Evolutionary conservation across 1,140 invertebrate species (phyloP).

Genomic region (Andricus grossulariae): DNA sequence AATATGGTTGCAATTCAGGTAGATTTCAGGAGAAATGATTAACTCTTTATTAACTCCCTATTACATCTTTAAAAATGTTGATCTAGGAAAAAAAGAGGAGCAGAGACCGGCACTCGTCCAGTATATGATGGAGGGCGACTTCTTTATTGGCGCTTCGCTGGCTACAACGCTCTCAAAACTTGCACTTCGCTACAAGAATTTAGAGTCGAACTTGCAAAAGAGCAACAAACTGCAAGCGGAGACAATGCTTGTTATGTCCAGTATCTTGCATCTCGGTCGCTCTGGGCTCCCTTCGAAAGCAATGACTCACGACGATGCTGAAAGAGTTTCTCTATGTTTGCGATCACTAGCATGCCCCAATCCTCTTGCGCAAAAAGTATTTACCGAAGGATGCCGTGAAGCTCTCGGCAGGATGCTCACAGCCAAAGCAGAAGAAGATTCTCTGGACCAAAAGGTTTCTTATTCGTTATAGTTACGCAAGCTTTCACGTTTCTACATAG

Average conservation of each 20-base stretch:
- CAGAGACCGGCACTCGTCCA: slow-evolving; percentile 88
- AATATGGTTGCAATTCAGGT: too few relatives aligned
- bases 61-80: background rate
- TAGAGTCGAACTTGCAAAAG: slow-evolving; percentile 78
- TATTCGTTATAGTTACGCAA: background rate
- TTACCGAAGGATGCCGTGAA: slow-evolving; percentile 85
- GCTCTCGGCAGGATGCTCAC: slow-evolving; percentile 91
- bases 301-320: slow-evolving; percentile 96
- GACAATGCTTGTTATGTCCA: slow-evolving; percentile 91
- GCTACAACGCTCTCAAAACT: slow-evolving; percentile 95
- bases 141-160: slow-evolving; percentile 95
- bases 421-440: slow-evolving; percentile 88
- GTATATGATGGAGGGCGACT: slow-evolving; percentile 95
- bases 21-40: too few relatives aligned
- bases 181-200: slow-evolving; percentile 83
- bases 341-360: slow-evolving; percentile 87
- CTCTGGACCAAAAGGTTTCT: slow-evolving; percentile 74
- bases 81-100: slow-evolving; percentile 79
- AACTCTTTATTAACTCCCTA: background rate
- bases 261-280: slow-evolving; percentile 88
- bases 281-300: slow-evolving; percentile 81
- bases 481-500: too few relatives aligned
- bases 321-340: slow-evolving; percentile 91
- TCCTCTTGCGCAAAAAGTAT: slow-evolving; percentile 84
- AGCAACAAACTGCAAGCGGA: slow-evolving; percentile 86